Evolutionary conservation across 2,113 vertebrate species (phyloP).

Genomic region (Amblyornis subalaris): DNA sequence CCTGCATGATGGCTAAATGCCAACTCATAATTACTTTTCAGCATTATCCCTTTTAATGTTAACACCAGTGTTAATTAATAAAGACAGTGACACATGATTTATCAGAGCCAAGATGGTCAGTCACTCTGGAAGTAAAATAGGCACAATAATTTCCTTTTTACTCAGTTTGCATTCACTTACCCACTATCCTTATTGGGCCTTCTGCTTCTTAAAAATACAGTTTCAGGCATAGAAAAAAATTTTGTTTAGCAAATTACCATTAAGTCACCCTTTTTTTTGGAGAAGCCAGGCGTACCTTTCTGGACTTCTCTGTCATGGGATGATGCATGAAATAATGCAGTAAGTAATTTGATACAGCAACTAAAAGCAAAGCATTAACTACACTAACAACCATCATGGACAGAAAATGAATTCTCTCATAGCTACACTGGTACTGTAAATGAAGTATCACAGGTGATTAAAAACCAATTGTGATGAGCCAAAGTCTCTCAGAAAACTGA

Average conservation of each 20-base stretch:
- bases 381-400: constrained; percentile 55
- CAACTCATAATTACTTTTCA: neutral
- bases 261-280: neutral
- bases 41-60: constrained; percentile 4
- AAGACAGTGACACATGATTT: neutral
- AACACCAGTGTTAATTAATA: neutral
- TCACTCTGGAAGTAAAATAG: neutral
- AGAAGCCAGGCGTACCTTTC: constrained; percentile 35
- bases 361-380: constrained; percentile 68
- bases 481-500: neutral
- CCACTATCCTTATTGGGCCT: neutral
- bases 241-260: constrained; percentile 57
- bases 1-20: neutral
- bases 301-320: constrained; percentile 40
- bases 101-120: neutral
- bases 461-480: constrained; percentile 30
- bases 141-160: neutral
- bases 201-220: constrained; percentile 28
- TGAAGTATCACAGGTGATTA: constrained; percentile 58
- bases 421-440: constrained; percentile 54
- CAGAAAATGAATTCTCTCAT: constrained; percentile 68
- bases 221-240: constrained; percentile 13
- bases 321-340: constrained; percentile 57
- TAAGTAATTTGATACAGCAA: constrained; percentile 66
- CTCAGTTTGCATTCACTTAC: neutral